Evolutionary conservation across 1,140 invertebrate species (phyloP), one percentile per base, ranked within the genome.

Genomic region (Ridgeia piscesae): DNA sequence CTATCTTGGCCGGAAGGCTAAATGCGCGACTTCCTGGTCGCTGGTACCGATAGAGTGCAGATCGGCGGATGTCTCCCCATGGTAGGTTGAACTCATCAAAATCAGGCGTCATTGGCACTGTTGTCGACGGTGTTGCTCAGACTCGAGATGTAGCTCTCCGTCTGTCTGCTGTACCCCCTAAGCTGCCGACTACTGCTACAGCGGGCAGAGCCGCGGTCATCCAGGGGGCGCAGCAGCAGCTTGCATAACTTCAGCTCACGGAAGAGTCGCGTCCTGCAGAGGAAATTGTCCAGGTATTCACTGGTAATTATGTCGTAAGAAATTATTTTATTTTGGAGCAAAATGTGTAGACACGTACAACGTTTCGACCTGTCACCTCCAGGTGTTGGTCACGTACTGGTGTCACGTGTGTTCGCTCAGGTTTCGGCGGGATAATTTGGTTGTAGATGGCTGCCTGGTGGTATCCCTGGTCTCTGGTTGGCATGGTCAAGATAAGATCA

Each of bases 171-270:
- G 93, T 96, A 96, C 27, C 96, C 96, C 35, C 95, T 93, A 88
- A 94, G 94, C 91, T 94, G 94, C n/a, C 94, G 94, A 94, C 94
- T 95, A 88, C 95, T 95, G 14, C 93, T 94, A 9, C 94, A 94
- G 93, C 95, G 95, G 33, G 92, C 92, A 8, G 94, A 95, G 35
- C 94, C 94, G 33, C 95, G 93, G 35, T 95, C 95, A 91, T 95
- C 95, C 33, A 96, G 91, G 27, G 95, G 94, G 11, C 95, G 94
- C 35, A 95, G 93, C 27, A 96, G 92, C 89, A 96, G 93, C 93
- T 96, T 96, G 91, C 95, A 95, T 33, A 96, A 92, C 92, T 96
- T 96, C 35, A 96, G 94, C 92, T 96, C 95, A 34, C 96, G 93
- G 92, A 96, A 96, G 34, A 96, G 93, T 89, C 95, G 94, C 8